A percentile compares a stretch with the other conserved stretches of the same genome.
phyloP scores from a whole-genome alignment of 2,113 vertebrate species.

The Pantherophis guttatus region DNA sequence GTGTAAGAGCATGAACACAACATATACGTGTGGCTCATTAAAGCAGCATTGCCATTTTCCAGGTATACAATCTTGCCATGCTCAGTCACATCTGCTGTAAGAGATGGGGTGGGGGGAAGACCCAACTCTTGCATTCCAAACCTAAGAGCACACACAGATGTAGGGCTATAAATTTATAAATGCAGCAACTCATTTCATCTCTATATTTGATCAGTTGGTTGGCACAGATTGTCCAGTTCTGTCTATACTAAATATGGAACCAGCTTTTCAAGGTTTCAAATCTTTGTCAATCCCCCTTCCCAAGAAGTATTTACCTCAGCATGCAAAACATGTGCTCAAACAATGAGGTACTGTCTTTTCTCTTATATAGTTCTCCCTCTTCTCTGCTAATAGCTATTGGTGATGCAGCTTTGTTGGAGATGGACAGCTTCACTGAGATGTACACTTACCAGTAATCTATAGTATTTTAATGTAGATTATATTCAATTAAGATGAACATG shows the following conservation, averaged over 20 bases:
- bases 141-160: not conserved
- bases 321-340: not conserved
- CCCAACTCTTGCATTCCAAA: not conserved
- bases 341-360: not conserved
- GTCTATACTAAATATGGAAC: not conserved
- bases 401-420: not conserved
- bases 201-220: not conserved
- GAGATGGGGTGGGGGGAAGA: not conserved
- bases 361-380: not conserved
- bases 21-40: not conserved
- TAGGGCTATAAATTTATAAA: not conserved
- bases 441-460: not conserved
- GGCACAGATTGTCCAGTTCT: not conserved
- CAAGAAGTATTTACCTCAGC: too few species aligned
- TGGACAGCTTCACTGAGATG: not conserved
- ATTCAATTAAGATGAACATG: not conserved
- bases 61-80: not conserved
- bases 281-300: not conserved
- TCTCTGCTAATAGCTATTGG: not conserved
- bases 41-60: not conserved
- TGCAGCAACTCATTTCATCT: not conserved
- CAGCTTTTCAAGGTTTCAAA: not conserved
- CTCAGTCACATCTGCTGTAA: not conserved
- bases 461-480: not conserved
- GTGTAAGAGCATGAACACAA: not conserved